Base-by-base conservation (phyloP, 2,113 vertebrate species). In the Catharus bicknelli region DNA sequence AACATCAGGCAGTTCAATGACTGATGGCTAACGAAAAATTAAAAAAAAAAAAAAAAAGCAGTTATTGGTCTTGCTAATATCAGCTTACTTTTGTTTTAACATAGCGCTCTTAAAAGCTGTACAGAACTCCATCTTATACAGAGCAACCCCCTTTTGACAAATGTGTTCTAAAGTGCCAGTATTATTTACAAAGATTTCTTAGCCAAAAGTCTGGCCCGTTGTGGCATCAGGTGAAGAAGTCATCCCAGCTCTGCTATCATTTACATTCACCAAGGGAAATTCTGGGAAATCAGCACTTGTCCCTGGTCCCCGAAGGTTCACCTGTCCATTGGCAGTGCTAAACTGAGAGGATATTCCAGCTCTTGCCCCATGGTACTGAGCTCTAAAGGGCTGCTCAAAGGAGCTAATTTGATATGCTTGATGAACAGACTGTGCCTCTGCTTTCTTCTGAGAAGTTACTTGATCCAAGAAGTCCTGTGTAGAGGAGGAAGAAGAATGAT, bases 391-490 rank as follows among this genome's bases (percentile, higher is more conserved):
- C 96, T 99, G 99, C 96, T 99, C 99, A 78, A 99, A 99, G 69
- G 99, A 98, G 97, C 98, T 98, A 92, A 99, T 99, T 94, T 99
- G 99, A 98, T 99, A 99, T 38, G 98, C 98, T 97, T 99, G 99
- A 93, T 98, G 98, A 84, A 99, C 98, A 95, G 98, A 98, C 97
- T 98, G 99, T n/a, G 98, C 96, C 95, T 99, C 99, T 57, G 98
- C 97, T 98, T 99, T 99, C 98, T 99, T 99, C 92, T 99, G 98
- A 95, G 99, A 98, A 36, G 99, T 98, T 93, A 99, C 99, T 97
- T 99, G 99, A 97, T 99, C 99, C 96, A 99, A 97, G 92, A 99
- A 99, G 98, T 99, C 99, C 96, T 99, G 98, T 23, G 99, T 98
- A 18, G 99, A 98, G 30, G 99, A 99, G 94, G 99, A 98, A 15